Evolutionary conservation across 2,888 invertebrate species (phyloP).

Genomic region (Magallana nippona): DNA sequence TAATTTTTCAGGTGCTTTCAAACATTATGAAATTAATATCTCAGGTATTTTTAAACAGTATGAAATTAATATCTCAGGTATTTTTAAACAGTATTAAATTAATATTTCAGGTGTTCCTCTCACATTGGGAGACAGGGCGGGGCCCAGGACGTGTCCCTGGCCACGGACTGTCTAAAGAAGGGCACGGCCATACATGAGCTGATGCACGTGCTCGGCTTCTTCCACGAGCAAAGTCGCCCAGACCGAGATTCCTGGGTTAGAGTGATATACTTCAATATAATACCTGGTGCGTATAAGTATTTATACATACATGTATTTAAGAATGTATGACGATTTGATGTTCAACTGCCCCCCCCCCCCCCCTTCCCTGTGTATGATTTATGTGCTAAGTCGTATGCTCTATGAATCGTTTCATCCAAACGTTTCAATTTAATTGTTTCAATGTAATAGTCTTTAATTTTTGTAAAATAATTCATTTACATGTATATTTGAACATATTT

Average conservation of each 20-base stretch:
- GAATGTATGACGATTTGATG: no score
- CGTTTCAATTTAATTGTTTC: neutral
- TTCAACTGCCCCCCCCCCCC: no score
- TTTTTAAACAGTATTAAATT: neutral
- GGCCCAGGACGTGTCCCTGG: conserved; percentile 86
- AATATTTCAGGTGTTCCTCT: conserved; percentile 61
- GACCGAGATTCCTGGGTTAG: conserved; percentile 88
- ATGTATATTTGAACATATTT: no score
- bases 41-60: no score
- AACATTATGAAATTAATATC: no score
- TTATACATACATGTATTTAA: neutral
- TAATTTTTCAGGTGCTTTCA: no score
- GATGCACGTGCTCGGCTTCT: conserved; percentile 89
- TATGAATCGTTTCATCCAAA: no score
- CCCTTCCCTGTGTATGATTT: no score
- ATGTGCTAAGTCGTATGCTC: no score
- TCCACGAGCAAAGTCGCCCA: conserved; percentile 89
- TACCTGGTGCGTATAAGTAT: conserved; percentile 80
- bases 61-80: neutral
- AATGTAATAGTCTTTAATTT: neutral
- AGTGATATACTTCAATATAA: conserved; percentile 88
- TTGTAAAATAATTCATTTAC: neutral
- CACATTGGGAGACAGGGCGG: conserved; percentile 83
- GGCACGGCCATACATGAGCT: conserved; percentile 88
- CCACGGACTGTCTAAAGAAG: conserved; percentile 79